Conservation (phyloP, 2,113 vertebrate genomes). For the Colossoma macropomum region DNA sequence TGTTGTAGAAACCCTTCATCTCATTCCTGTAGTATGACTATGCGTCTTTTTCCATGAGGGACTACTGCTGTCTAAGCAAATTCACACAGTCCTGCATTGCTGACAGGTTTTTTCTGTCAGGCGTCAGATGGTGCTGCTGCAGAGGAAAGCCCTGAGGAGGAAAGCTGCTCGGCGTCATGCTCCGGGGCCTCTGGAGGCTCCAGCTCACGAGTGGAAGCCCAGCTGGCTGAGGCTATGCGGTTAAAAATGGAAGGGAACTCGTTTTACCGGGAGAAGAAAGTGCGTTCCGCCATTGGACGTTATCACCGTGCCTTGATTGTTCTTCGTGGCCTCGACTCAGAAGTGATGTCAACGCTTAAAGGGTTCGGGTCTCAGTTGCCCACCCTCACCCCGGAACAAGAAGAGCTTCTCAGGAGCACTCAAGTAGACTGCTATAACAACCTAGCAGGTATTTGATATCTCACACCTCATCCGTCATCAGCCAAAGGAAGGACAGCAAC, state of each 20-base stretch:
- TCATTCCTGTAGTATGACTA: no score
- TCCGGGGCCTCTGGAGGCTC: conserved; percentile 17
- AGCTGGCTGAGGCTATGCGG: conserved; percentile 76
- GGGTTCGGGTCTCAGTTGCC: conserved; percentile 74
- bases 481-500: background rate
- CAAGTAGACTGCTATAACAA: conserved; percentile 93
- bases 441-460: conserved; percentile 80
- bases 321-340: conserved; percentile 82
- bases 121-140: conserved; percentile 13
- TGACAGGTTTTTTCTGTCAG: conserved; percentile 4
- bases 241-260: conserved; percentile 86
- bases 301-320: conserved; percentile 88
- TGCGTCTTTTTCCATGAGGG: no score
- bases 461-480: background rate
- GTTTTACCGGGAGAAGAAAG: conserved; percentile 81
- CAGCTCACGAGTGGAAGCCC: conserved; percentile 60
- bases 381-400: conserved; percentile 76
- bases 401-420: conserved; percentile 74
- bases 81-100: background rate
- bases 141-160: conserved; percentile 39
- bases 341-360: conserved; percentile 73
- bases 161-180: conserved; percentile 35
- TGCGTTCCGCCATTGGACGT: conserved; percentile 84
- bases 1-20: no score
- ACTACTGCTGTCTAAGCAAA: background rate